Conservation (phyloP, 1,140 invertebrate species). For the Pachyrhynchus sulphureomaculatus region DNA sequence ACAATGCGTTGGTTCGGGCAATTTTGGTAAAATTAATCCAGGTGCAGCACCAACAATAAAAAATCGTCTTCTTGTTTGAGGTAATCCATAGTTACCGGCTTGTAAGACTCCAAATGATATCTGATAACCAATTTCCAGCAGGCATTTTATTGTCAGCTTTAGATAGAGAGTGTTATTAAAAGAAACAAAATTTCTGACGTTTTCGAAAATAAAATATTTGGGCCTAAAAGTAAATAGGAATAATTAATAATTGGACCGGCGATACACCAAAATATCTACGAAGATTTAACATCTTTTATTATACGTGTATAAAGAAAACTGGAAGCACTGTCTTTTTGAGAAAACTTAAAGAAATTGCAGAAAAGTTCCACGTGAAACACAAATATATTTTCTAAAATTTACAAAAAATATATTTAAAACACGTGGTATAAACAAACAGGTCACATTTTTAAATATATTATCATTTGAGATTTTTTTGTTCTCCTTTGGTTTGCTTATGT, state of each 20-base stretch:
- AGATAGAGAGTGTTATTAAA: conserved; percentile 79
- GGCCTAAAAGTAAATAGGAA: conserved; percentile 53
- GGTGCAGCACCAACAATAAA: conserved; percentile 84
- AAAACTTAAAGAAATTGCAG: too few species aligned
- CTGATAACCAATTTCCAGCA: conserved; percentile 85
- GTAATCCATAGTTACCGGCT: conserved; percentile 84
- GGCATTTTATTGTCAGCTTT: conserved; percentile 74
- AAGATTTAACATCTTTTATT: too few species aligned
- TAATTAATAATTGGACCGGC: neutral
- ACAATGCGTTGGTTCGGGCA: conserved; percentile 75
- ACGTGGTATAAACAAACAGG: too few species aligned
- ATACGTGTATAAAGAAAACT: too few species aligned
- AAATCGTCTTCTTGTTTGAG: conserved; percentile 75
- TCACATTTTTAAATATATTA: too few species aligned
- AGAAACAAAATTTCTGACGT: conserved; percentile 82
- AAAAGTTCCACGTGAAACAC: too few species aligned
- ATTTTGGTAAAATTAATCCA: conserved; percentile 72
- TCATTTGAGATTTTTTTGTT: too few species aligned
- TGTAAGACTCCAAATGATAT: conserved; percentile 83
- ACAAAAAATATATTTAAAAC: too few species aligned
- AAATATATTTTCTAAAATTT: too few species aligned
- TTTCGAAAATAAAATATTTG: conserved; percentile 82
- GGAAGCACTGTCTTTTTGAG: too few species aligned
- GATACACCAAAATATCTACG: too few species aligned
- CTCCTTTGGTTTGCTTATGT: too few species aligned